Conservation (phyloP, 1,140 invertebrate species). For the Amphibalanus amphitrite region DNA sequence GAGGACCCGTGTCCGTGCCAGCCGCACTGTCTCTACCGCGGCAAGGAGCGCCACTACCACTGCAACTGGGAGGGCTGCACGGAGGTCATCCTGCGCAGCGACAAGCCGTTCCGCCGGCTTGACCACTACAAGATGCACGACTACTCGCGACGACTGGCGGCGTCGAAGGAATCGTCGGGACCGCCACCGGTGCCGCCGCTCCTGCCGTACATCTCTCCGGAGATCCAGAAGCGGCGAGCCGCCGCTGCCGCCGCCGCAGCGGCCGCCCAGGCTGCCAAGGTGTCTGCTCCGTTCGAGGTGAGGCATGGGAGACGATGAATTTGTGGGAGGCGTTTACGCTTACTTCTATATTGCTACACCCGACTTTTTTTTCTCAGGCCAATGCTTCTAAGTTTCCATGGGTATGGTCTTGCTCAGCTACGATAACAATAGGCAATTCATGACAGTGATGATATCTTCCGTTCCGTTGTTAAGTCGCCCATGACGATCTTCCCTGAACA, state of each 20-base stretch:
- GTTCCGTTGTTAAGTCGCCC: no score
- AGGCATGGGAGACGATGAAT: no score
- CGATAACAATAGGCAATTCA: no score
- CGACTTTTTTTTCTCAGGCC: no score
- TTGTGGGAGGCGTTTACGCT: no score
- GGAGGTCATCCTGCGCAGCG: conserved; percentile 57
- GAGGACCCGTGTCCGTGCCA: conserved; percentile 39
- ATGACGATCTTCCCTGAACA: no score
- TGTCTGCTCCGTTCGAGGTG: neutral
- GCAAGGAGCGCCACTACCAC: conserved; percentile 70
- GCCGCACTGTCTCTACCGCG: conserved; percentile 50
- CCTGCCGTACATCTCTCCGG: neutral
- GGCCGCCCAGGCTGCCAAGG: no score
- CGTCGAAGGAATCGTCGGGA: conserved; percentile 13
- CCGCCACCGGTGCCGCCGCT: conserved; percentile 9
- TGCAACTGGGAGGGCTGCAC: conserved; percentile 60
- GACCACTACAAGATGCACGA: conserved; percentile 85
- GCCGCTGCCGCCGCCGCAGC: no score
- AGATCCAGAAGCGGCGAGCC: neutral
- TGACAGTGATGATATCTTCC: no score
- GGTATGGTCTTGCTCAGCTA: no score
- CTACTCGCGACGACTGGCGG: conserved; percentile 28
- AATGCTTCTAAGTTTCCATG: no score
- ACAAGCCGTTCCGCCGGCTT: conserved; percentile 64
- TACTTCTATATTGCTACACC: no score